Evolutionary conservation across 2,888 invertebrate species (phyloP).

Genomic region (Caenorhabditis doughertyi): DNA sequence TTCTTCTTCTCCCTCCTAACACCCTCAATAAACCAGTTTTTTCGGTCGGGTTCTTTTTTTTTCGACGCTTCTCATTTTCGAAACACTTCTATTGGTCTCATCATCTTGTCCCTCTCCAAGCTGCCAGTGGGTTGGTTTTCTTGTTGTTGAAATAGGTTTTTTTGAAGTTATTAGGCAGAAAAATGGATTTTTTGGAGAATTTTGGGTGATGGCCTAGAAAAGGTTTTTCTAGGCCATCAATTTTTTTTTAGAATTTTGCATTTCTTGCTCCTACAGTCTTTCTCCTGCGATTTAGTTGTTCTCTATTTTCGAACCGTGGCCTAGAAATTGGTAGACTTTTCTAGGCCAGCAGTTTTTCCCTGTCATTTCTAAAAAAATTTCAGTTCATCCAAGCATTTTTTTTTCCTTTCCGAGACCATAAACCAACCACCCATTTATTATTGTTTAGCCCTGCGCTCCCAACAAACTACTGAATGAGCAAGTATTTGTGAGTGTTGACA

Average conservation of each 20-base stretch:
- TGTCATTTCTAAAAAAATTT: background rate
- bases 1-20: background rate
- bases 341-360: background rate
- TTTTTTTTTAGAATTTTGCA: too few relatives aligned
- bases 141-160: background rate
- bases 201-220: too few relatives aligned
- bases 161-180: too few relatives aligned
- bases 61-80: background rate
- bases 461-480: background rate
- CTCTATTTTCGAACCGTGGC: background rate
- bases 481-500: constrained; percentile 38
- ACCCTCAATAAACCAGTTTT: constrained; percentile 2
- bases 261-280: too few relatives aligned
- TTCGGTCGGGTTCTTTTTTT: background rate
- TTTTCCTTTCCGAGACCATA: too few relatives aligned
- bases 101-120: background rate
- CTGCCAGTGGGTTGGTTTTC: background rate
- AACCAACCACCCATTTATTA: background rate
- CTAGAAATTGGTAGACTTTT: background rate
- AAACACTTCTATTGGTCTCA: constrained; percentile 1
- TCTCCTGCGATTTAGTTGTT: too few relatives aligned
- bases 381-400: too few relatives aligned
- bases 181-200: too few relatives aligned
- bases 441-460: background rate
- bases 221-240: too few relatives aligned